Conservation (phyloP, 1,140 invertebrate species). For the Sarcophaga bullata region DNA sequence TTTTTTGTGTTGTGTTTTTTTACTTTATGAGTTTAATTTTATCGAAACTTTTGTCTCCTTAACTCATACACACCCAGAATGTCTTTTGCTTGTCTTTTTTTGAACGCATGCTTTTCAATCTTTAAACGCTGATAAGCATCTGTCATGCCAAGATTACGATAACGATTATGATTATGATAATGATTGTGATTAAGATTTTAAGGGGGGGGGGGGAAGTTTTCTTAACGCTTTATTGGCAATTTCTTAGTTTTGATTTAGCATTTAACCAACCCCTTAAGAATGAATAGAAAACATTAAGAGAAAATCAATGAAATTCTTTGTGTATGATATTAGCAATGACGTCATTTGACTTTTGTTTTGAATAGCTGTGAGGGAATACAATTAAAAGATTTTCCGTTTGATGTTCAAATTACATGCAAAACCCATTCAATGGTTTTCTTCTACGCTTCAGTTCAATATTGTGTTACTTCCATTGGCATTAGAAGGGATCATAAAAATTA, state of each 20-base stretch:
- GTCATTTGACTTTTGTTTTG: neutral
- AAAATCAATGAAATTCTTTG: neutral
- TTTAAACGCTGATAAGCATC: constrained; percentile 14
- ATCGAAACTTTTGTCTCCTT: neutral
- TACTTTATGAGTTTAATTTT: neutral
- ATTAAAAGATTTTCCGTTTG: neutral
- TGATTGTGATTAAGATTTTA: too few relatives aligned
- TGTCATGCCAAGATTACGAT: neutral
- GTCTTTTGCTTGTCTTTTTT: neutral
- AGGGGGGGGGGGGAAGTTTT: neutral
- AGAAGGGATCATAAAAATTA: too few relatives aligned
- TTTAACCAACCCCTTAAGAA: neutral
- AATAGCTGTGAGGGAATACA: neutral
- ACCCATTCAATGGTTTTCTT: too few relatives aligned
- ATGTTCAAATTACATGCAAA: too few relatives aligned
- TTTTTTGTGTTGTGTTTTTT: neutral
- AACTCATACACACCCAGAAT: neutral
- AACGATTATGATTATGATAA: too few relatives aligned
- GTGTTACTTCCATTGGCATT: too few relatives aligned
- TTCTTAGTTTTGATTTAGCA: neutral
- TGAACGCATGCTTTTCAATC: neutral
- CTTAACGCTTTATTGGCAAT: constrained; percentile 3
- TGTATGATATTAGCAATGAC: neutral
- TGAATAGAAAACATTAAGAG: neutral
- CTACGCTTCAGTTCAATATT: too few relatives aligned